phyloP scores from a whole-genome alignment of 2,888 invertebrate species.

The Pammene fasciana region DNA sequence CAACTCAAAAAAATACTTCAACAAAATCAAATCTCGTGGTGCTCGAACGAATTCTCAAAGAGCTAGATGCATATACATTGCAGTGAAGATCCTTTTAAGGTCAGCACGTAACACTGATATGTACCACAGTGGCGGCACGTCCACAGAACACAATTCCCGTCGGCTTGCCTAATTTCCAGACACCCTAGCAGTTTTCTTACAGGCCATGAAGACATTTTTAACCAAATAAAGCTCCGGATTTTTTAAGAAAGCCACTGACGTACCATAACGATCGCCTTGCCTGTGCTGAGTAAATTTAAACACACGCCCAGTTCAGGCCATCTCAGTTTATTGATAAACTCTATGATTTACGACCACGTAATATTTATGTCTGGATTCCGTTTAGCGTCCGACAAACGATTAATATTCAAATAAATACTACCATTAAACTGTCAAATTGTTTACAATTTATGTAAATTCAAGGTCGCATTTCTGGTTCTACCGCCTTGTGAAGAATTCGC shows the following conservation, averaged over 20 bases:
- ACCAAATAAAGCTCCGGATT: too few species aligned
- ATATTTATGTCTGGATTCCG: conserved; percentile 44
- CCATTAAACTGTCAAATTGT: conserved; percentile 37
- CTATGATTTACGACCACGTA: conserved; percentile 53
- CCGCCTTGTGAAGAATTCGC: conserved; percentile 45
- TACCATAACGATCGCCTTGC: background rate
- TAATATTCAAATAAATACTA: conserved; percentile 36
- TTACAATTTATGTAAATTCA: conserved; percentile 46
- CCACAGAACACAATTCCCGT: too few species aligned
- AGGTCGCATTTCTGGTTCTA: conserved; percentile 55
- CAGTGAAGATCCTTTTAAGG: background rate
- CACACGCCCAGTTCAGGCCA: conserved; percentile 1
- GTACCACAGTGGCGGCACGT: too few species aligned
- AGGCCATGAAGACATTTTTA: too few species aligned
- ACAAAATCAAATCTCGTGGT: too few species aligned
- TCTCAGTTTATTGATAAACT: conserved; percentile 51
- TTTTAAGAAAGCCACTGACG: too few species aligned
- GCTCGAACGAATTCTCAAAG: too few species aligned
- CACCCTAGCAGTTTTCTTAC: too few species aligned
- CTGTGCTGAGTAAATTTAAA: background rate
- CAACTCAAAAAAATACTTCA: too few species aligned
- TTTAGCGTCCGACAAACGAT: conserved; percentile 44
- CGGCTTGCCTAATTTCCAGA: too few species aligned
- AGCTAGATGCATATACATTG: too few species aligned
- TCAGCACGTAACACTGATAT: too few species aligned